A percentile compares a stretch with the other conserved stretches of the same genome.
These are phyloP conservation scores for Galaxea fascicularis DNA, from an alignment of 92 coral and sea anemone genomes.

Conservation along the genomic window DNA sequence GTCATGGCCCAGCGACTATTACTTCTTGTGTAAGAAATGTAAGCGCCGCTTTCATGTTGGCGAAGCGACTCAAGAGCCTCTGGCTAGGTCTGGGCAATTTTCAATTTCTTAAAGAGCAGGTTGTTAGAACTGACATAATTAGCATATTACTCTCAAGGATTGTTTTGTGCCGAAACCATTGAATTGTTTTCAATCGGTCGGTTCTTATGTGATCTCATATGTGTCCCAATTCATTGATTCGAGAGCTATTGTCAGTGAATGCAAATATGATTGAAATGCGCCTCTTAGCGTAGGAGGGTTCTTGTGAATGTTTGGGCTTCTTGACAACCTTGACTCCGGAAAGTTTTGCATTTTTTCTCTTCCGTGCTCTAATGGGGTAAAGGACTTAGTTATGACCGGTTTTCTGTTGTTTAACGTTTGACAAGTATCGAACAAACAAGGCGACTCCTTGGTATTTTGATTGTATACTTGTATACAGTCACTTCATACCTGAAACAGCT, in stretches of 20 bases:
- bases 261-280: slow-evolving; percentile 51
- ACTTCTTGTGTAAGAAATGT: background rate
- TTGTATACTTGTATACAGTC: background rate
- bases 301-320: slow-evolving; percentile 22
- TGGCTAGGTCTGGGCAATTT: background rate
- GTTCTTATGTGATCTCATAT: slow-evolving; percentile 34
- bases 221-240: slow-evolving; percentile 44
- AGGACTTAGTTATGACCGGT: background rate
- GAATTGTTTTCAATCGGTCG: slow-evolving; percentile 37
- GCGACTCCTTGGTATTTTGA: background rate
- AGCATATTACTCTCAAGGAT: slow-evolving; percentile 4
- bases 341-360: slow-evolving; percentile 17
- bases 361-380: background rate
- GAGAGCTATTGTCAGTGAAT: slow-evolving; percentile 46
- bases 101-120: background rate
- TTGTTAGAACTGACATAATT: slow-evolving; percentile 14
- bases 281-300: slow-evolving; percentile 37
- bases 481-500: background rate
- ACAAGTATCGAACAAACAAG: background rate
- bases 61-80: background rate
- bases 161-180: slow-evolving; percentile 33
- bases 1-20: slow-evolving; percentile 41
- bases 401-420: slow-evolving; percentile 7
- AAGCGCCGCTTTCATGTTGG: background rate
- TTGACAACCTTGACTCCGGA: background rate